Percentiles rank a stretch among this genome's conserved stretches.
phyloP scores from a whole-genome alignment of 2,888 invertebrate genomes.

The Leucophenga maculata region DNA sequence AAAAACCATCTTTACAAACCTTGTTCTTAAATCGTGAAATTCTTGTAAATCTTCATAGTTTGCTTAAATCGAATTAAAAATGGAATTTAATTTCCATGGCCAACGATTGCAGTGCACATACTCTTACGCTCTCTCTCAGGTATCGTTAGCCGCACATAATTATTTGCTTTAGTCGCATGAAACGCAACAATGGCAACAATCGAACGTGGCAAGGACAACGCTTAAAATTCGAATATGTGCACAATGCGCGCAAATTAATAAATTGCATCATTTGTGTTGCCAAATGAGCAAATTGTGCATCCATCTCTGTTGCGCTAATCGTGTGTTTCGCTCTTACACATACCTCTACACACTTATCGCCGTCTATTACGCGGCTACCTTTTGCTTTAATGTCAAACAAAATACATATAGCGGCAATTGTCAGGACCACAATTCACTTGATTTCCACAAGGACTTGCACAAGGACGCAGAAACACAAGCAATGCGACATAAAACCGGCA shows the following conservation, averaged over 20 bases:
- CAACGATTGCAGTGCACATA: no score
- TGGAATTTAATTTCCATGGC: no score
- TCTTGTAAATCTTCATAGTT: no score
- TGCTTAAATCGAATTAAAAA: no score
- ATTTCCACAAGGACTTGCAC: conserved; percentile 54
- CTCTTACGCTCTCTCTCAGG: conserved; percentile 1
- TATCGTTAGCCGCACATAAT: not conserved
- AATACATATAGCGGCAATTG: not conserved
- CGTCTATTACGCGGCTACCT: no score
- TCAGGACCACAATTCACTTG: conserved; percentile 44
- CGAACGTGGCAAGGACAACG: not conserved
- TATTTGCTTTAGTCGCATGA: not conserved
- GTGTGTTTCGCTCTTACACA: no score
- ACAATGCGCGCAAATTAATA: not conserved
- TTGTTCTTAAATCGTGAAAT: no score
- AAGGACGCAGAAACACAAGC: not conserved
- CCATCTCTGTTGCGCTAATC: no score
- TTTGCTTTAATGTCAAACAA: not conserved
- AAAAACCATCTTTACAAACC: no score
- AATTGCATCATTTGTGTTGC: not conserved
- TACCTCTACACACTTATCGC: no score
- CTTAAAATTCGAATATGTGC: not conserved
- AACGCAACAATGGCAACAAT: no score
- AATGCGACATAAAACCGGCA: conserved; percentile 14
- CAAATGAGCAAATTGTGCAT: no score